Percentiles rank a stretch among this genome's conserved stretches.
Conservation (phyloP, 2,113 vertebrate species). For the Anhinga rufa region DNA sequence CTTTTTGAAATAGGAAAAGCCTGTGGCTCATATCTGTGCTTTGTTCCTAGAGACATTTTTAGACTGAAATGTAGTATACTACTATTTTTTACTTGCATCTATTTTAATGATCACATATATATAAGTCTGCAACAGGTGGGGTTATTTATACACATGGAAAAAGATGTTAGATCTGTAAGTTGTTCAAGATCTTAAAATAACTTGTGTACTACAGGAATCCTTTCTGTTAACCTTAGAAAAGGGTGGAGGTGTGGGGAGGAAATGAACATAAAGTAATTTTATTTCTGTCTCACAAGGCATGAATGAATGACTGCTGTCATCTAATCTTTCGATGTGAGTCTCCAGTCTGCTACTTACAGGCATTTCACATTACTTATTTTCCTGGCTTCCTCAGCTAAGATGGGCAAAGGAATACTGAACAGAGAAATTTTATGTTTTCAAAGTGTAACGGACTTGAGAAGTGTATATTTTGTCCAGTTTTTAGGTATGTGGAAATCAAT, state of each 20-base stretch:
- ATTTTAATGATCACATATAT: slow-evolving; percentile 37
- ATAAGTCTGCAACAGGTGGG: slow-evolving; percentile 45
- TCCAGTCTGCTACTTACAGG: background rate
- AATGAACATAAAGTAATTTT: background rate
- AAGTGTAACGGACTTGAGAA: background rate
- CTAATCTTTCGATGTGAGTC: background rate
- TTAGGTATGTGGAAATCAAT: background rate
- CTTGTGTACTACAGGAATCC: slow-evolving; percentile 8
- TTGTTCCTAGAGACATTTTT: slow-evolving; percentile 27
- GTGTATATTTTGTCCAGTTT: background rate
- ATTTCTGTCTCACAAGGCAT: background rate
- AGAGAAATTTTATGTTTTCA: background rate
- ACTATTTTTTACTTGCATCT: slow-evolving; percentile 24
- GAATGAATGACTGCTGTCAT: background rate
- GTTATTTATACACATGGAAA: slow-evolving; percentile 43
- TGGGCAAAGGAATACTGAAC: background rate
- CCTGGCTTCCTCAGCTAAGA: background rate
- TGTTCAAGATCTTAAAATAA: slow-evolving; percentile 58
- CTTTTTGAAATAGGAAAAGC: background rate
- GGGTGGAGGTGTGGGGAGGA: background rate
- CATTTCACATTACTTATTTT: background rate
- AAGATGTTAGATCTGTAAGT: slow-evolving; percentile 29
- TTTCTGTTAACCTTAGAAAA: slow-evolving; percentile 35
- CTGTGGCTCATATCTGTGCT: background rate
- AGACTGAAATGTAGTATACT: slow-evolving; percentile 1